Percentiles rank a stretch among this genome's conserved stretches.
These are phyloP conservation scores for Plodia interpunctella DNA, from an alignment of 1,140 invertebrate species.

Conservation along the genomic window DNA sequence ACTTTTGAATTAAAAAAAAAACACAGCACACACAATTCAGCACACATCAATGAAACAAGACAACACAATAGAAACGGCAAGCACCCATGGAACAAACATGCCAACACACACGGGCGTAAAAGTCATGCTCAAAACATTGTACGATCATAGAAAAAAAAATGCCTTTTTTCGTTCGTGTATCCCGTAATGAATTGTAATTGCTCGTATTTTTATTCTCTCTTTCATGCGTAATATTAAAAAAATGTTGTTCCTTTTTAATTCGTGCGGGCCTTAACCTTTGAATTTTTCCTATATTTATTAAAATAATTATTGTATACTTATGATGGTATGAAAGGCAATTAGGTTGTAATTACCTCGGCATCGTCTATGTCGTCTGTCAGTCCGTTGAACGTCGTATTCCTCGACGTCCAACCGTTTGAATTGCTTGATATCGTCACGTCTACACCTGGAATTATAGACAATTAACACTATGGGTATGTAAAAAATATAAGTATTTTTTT, in stretches of 20 bases:
- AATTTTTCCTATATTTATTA: too few species aligned
- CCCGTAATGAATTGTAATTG: too few species aligned
- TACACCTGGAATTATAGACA: conserved; percentile 39
- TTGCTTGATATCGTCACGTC: conserved; percentile 50
- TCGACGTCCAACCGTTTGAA: conserved; percentile 55
- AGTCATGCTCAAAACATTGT: not conserved
- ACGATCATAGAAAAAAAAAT: too few species aligned
- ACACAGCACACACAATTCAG: not conserved
- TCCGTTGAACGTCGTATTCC: conserved; percentile 65
- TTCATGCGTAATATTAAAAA: too few species aligned
- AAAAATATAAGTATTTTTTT: not conserved
- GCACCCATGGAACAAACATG: not conserved
- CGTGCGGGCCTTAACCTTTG: too few species aligned
- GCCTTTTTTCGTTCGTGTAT: too few species aligned
- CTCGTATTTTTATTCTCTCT: too few species aligned
- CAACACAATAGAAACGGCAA: not conserved
- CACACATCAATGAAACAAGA: not conserved
- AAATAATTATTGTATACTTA: too few species aligned
- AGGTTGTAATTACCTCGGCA: conserved; percentile 52
- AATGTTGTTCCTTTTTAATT: too few species aligned
- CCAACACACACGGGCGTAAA: conserved; percentile 1
- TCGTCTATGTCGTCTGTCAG: conserved; percentile 73
- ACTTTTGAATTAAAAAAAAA: not conserved
- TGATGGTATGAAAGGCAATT: too few species aligned
- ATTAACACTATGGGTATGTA: not conserved